phyloP scores from a whole-genome alignment of 1,140 invertebrate genomes.

The Wiebesia pumilae region DNA sequence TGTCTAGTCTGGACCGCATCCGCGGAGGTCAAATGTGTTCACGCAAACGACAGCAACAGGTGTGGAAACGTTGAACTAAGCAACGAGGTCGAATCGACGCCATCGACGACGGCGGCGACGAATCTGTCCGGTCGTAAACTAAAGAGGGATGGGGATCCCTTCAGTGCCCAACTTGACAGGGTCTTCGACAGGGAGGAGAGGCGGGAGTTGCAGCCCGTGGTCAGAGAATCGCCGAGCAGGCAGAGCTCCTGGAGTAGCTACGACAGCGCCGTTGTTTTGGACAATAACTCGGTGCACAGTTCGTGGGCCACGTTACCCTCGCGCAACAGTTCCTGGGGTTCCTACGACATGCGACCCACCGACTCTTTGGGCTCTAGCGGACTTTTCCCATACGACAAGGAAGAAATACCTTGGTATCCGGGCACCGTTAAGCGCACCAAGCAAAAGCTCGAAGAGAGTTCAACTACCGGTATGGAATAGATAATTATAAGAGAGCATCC shows the following conservation, averaged over 20 bases:
- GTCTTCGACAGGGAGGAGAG: conserved; percentile 84
- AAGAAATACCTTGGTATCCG: conserved; percentile 80
- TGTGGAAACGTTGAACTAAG: conserved; percentile 42
- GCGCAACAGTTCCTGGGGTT: conserved; percentile 84
- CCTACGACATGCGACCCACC: conserved; percentile 79
- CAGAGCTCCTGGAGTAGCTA: conserved; percentile 89
- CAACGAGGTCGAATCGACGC: not conserved
- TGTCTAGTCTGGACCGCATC: conserved; percentile 77
- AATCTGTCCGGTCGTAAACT: conserved; percentile 55
- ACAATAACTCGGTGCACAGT: conserved; percentile 83
- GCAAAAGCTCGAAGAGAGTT: conserved; percentile 82
- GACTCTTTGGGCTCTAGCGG: conserved; percentile 67
- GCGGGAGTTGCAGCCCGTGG: conserved; percentile 63
- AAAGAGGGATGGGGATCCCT: conserved; percentile 78
- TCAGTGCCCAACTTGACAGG: conserved; percentile 82
- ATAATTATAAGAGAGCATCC: not conserved
- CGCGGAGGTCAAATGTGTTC: conserved; percentile 68
- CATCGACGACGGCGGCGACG: conserved; percentile 34
- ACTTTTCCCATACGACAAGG: conserved; percentile 77
- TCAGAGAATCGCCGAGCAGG: conserved; percentile 73
- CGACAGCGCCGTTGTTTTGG: conserved; percentile 83
- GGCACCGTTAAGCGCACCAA: conserved; percentile 84
- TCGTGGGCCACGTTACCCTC: conserved; percentile 86
- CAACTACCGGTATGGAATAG: conserved; percentile 55
- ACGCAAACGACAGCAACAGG: conserved; percentile 59